Evolutionary conservation across 2,888 invertebrate genomes (phyloP).

Genomic region (Eupithecia abbreviata): DNA sequence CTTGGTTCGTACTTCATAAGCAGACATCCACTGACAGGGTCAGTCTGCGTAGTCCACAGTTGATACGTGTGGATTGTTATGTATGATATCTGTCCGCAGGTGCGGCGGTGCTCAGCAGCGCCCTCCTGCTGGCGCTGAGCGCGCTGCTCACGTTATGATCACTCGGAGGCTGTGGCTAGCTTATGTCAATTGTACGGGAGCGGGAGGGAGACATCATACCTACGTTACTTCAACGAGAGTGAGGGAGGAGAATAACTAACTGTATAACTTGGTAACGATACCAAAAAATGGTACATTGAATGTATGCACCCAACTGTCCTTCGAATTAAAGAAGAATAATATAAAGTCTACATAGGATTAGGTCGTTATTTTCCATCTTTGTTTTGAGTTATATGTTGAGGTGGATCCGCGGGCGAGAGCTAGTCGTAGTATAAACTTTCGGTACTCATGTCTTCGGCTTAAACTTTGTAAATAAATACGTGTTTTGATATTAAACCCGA

Average conservation of each 20-base stretch:
- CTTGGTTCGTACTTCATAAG: background rate
- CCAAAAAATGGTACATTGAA: background rate
- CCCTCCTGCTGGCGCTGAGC: slow-evolving; percentile 49
- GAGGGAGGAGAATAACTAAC: slow-evolving; percentile 19
- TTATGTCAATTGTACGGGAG: slow-evolving; percentile 40
- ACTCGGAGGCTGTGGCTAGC: slow-evolving; percentile 38
- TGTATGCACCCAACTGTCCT: background rate
- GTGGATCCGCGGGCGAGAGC: background rate
- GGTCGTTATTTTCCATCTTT: background rate
- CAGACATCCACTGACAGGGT: background rate
- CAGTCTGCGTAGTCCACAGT: background rate
- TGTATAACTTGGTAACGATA: background rate
- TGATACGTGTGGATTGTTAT: background rate
- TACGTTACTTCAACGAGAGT: slow-evolving; percentile 17
- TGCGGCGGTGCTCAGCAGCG: slow-evolving; percentile 41
- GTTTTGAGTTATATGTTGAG: background rate
- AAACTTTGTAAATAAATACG: slow-evolving; percentile 14
- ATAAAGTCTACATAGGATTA: background rate
- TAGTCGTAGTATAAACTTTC: background rate
- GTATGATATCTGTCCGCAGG: slow-evolving; percentile 42
- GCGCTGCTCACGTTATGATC: slow-evolving; percentile 55
- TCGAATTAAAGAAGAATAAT: background rate
- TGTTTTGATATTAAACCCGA: slow-evolving; percentile 11
- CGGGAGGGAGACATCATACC: background rate
- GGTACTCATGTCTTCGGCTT: slow-evolving; percentile 5